Base-by-base conservation (phyloP, 2,888 invertebrate genomes). In the Caenorhabditis doughertyi region DNA sequence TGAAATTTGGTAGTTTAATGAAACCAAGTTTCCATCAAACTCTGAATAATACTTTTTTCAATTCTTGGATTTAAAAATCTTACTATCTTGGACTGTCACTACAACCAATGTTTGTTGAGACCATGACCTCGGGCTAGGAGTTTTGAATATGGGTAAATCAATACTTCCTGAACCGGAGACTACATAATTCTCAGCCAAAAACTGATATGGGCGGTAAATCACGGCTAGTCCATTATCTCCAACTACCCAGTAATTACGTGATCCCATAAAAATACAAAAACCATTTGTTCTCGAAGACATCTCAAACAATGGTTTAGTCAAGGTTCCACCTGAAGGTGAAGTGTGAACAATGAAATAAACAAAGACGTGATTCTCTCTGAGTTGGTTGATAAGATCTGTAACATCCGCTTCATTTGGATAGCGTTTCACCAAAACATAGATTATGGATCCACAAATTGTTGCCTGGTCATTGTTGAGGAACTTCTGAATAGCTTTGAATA, bases 121-220 rank as follows among this genome's bases (percentile, higher is more conserved):
- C 18, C 11, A 56, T 3, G 0, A 0, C 2, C 9, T 35, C 0
- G 21, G 18, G 8, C 8, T 4, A 0, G 56, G 56, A 7, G 35
- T 35, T 55, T 5, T n/a, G 35, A 56, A 56, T 7, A 9, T 9
- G 5, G 56, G 56, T 21, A 56, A 3, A n/a, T 56, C 35, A 13
- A 56, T 21, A 18, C 56, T 18, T 21, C 56, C 56, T n/a, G n/a
- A n/a, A 21, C 56, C 56, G 13, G 56, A 35, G 1, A 56, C 56
- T 13, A 21, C 35, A 29, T 56, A 56, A 29, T 56, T 56, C 18
- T 56, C 21, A 2, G 56, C 32, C 5, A 56, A n/a, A 18, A 56
- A 56, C 13, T 56, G 56, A 35, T 32, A 56, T 1, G n/a, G n/a
- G 2, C 56, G 25, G 16, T 53, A 23, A 5, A 21, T 11, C 3